Conservation (phyloP, 2,888 invertebrate genomes). For the Idaea biselata region DNA sequence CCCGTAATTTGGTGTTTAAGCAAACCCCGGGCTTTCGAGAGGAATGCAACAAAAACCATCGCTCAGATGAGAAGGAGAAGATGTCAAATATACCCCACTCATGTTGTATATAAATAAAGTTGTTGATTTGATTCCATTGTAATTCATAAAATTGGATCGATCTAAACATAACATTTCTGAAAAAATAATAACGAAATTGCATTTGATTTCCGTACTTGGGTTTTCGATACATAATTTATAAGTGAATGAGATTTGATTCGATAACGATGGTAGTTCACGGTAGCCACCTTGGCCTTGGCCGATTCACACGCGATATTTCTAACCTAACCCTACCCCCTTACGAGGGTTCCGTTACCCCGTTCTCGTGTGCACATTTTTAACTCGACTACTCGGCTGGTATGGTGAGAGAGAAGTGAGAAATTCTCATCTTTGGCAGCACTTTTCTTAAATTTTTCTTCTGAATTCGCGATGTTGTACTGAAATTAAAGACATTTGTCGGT, state of each 20-base stretch:
- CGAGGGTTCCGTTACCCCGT: background rate
- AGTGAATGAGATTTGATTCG: background rate
- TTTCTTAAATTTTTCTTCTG: too few species aligned
- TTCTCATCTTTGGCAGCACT: background rate
- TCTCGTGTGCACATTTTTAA: background rate
- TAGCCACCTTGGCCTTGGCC: background rate
- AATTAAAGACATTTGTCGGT: too few species aligned
- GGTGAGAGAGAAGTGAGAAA: background rate
- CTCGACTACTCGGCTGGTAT: background rate
- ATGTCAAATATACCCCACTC: background rate
- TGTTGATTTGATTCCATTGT: background rate
- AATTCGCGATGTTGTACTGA: too few species aligned
- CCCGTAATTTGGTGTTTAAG: too few species aligned
- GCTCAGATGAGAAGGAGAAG: background rate
- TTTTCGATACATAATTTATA: background rate
- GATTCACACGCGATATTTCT: background rate
- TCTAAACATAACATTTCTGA: background rate
- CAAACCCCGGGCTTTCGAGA: too few species aligned
- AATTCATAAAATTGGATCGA: background rate
- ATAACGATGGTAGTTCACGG: background rate
- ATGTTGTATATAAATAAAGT: background rate
- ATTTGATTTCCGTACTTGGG: background rate
- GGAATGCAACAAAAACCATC: too few species aligned
- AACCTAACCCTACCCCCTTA: background rate
- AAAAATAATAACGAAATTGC: background rate